phyloP scores from a whole-genome alignment of 2,888 invertebrate genomes.

The Neuroscelio doddi region DNA sequence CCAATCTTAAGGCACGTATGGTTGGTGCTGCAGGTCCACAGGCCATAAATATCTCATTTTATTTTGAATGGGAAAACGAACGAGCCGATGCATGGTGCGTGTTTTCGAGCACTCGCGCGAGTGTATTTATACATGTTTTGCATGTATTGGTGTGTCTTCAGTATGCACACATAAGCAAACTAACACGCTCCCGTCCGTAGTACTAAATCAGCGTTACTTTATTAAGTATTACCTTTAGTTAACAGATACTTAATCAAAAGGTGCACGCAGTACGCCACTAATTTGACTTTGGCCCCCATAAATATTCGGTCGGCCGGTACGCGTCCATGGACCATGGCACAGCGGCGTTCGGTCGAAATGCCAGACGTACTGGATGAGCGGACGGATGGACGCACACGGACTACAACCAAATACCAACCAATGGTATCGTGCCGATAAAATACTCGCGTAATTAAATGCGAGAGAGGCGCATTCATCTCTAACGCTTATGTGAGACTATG shows the following conservation, averaged over 20 bases:
- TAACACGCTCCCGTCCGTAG: constrained; percentile 42
- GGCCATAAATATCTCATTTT: constrained; percentile 71
- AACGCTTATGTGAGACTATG: constrained; percentile 43
- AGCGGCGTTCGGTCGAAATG: constrained; percentile 56
- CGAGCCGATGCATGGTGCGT: constrained; percentile 58
- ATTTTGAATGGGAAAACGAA: constrained; percentile 71
- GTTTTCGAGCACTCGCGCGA: constrained; percentile 23
- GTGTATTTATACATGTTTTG: constrained; percentile 31
- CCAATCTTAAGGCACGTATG: constrained; percentile 41
- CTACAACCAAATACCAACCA: constrained; percentile 60
- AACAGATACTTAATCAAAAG: constrained; percentile 73
- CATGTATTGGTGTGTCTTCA: constrained; percentile 39
- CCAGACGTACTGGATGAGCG: constrained; percentile 55
- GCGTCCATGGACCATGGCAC: constrained; percentile 48
- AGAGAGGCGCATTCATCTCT: constrained; percentile 63
- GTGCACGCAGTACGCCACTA: constrained; percentile 72
- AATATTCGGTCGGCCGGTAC: constrained; percentile 66
- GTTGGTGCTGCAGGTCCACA: constrained; percentile 32
- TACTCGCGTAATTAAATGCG: constrained; percentile 70
- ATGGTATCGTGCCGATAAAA: constrained; percentile 68
- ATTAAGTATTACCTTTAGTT: constrained; percentile 73
- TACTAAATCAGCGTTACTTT: constrained; percentile 72
- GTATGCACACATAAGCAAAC: constrained; percentile 42
- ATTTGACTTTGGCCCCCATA: constrained; percentile 72
- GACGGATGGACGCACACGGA: constrained; percentile 46